Evolutionary conservation across 2,888 invertebrate genomes (phyloP), one percentile per base, ranked within the genome.

Genomic region (Cosmorhoe ocellata): DNA sequence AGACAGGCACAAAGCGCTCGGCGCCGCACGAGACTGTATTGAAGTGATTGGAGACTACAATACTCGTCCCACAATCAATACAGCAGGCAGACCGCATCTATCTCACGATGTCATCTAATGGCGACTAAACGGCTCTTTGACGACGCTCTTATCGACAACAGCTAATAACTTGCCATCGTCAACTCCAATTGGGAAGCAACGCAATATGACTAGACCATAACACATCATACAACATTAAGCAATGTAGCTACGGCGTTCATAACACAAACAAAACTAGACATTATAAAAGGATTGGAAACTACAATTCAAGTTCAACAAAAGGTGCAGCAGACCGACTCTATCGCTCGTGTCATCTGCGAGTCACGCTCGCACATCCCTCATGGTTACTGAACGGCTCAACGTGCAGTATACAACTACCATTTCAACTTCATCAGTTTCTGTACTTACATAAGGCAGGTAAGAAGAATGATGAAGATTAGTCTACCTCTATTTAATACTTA

Each of bases 31-130:
- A 28, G 28, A 30, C 41, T 30, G 13, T 33, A 41, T 14, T 18
- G 3, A 18, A 48, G 9, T 27, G 41, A 26, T 32, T 12, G 38
- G 38, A 42, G 38, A 32, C 27, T 13, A 47, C 46, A 51, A 51
- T 38, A 32, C 14, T 5, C 11, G n/a, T 9, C 9, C 22, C 11
- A 46, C 45, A 51, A 42, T 42, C 38, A 33, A 27, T 24, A 37
- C 46, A 43, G 13, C 38, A 38, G 51, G 13, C 36, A 38, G 51
- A 51, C 42, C 51, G 42, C 9, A 32, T 46, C 46, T 38, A 46
- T 46, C 46, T 51, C 41, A 32, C 33, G 33, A 38, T 38, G 41
- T 24, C 45, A 51, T 42, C 51, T 22, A 22, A 38, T 40, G 36
- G 13, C 10, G 12, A 32, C 32, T 13, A 24, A 30, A 36, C 18